phyloP scores from a whole-genome alignment of 2,888 invertebrate species.

The Drosophila cracens region DNA sequence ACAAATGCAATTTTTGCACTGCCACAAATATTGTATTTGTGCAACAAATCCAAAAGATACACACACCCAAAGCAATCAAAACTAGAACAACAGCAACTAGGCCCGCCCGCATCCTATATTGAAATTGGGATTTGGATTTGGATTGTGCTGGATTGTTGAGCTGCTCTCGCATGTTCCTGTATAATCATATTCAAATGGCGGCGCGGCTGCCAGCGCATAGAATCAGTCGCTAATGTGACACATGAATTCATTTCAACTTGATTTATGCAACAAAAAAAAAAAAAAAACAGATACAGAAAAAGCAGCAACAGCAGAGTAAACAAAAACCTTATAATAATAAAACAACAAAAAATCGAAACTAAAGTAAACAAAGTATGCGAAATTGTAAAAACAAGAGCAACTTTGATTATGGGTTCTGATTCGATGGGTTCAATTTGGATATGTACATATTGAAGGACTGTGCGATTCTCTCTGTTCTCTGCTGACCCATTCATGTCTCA shows the following conservation, averaged over 20 bases:
- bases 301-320: conserved; percentile 2
- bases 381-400: conserved; percentile 47
- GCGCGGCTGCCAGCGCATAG: conserved; percentile 47
- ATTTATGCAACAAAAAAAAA: conserved; percentile 67
- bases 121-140: conserved; percentile 13
- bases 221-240: conserved; percentile 66
- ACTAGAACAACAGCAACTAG: conserved; percentile 10
- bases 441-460: conserved; percentile 24
- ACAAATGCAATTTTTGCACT: conserved; percentile 39
- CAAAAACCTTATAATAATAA: conserved; percentile 28
- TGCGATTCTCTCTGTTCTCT: not conserved
- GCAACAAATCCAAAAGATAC: conserved; percentile 24
- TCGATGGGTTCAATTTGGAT: conserved; percentile 41
- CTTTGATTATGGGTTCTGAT: conserved; percentile 55
- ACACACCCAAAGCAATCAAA: conserved; percentile 11
- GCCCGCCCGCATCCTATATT: conserved; percentile 20
- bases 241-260: conserved; percentile 70
- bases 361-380: conserved; percentile 72
- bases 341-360: conserved; percentile 26
- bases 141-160: not conserved
- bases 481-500: not conserved
- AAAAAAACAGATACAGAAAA: conserved; percentile 8
- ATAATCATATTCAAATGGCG: conserved; percentile 62
- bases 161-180: conserved; percentile 13
- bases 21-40: conserved; percentile 30